Conservation (phyloP, 2,888 invertebrate species). For the Dioctria rufipes region DNA sequence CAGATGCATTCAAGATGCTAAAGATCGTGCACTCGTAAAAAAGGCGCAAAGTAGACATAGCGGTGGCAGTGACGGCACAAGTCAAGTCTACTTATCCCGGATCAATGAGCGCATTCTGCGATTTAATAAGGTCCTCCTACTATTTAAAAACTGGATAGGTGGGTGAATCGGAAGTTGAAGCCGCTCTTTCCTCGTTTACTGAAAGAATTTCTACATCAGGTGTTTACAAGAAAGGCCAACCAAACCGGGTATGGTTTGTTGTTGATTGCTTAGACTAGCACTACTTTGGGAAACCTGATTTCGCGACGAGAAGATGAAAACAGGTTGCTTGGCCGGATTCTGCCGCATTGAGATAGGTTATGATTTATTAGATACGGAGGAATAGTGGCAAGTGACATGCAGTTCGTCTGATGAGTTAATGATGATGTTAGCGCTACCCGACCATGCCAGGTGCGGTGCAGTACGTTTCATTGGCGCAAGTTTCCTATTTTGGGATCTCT, state of each 20-base stretch:
- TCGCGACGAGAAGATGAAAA: slow-evolving; percentile 38
- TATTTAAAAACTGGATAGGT: slow-evolving; percentile 46
- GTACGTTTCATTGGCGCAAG: background rate
- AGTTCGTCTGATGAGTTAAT: slow-evolving; percentile 17
- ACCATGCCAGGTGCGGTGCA: background rate
- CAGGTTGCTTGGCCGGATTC: slow-evolving; percentile 47
- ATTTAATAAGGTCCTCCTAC: slow-evolving; percentile 32
- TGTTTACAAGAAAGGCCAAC: slow-evolving; percentile 24
- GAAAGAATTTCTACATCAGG: slow-evolving; percentile 19
- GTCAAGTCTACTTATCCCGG: background rate
- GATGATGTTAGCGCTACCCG: background rate
- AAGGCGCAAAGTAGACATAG: slow-evolving; percentile 10
- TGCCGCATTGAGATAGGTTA: slow-evolving; percentile 57
- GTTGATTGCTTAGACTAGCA: slow-evolving; percentile 39
- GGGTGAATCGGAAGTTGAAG: slow-evolving; percentile 46
- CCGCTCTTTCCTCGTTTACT: slow-evolving; percentile 16
- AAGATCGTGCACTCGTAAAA: slow-evolving; percentile 29
- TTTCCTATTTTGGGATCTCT: slow-evolving; percentile 10
- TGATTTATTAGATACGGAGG: slow-evolving; percentile 55
- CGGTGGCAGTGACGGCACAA: background rate
- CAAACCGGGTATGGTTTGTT: slow-evolving; percentile 29
- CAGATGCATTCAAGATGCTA: slow-evolving; percentile 14
- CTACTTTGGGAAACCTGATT: slow-evolving; percentile 52
- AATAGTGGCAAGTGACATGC: slow-evolving; percentile 14
- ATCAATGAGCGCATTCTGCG: background rate